phyloP scores from a whole-genome alignment of 1,140 invertebrate genomes.

The Lordiphosa clarofinis region DNA sequence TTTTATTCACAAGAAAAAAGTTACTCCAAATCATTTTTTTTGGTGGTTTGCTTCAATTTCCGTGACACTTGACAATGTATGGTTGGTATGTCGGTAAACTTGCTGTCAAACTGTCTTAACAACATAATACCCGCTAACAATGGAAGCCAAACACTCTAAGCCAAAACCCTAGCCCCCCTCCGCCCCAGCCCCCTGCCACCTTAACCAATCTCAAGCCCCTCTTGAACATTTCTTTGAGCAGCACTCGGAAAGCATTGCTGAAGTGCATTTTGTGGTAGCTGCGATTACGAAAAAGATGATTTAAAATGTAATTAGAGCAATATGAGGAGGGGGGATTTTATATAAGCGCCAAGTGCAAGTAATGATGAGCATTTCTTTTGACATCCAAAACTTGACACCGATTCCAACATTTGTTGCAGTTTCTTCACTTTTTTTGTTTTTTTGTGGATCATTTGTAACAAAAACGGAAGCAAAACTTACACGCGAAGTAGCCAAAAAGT shows the following conservation, averaged over 20 bases:
- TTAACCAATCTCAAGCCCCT: slow-evolving; percentile 5
- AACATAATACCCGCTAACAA: slow-evolving; percentile 65
- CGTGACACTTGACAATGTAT: slow-evolving; percentile 46
- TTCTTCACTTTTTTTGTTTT: background rate
- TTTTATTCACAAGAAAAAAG: slow-evolving; percentile 1
- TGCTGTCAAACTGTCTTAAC: slow-evolving; percentile 61
- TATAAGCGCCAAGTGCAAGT: slow-evolving; percentile 36
- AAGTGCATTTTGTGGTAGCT: slow-evolving; percentile 62
- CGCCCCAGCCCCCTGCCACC: slow-evolving; percentile 5
- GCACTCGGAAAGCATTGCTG: slow-evolving; percentile 36
- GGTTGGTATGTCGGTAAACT: slow-evolving; percentile 19
- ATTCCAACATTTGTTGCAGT: slow-evolving; percentile 26
- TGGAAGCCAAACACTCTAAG: slow-evolving; percentile 7
- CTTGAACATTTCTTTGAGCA: slow-evolving; percentile 56
- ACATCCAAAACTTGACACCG: slow-evolving; percentile 65
- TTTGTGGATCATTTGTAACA: slow-evolving; percentile 5
- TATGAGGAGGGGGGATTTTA: slow-evolving; percentile 39
- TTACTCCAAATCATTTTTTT: slow-evolving; percentile 31
- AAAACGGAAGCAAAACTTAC: slow-evolving; percentile 28
- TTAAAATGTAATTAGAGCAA: slow-evolving; percentile 68
- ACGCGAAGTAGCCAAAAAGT: background rate
- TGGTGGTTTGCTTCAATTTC: slow-evolving; percentile 54
- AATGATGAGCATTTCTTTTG: slow-evolving; percentile 44
- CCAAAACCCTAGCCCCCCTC: background rate
- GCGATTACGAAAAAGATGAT: slow-evolving; percentile 63